Percentiles rank a stretch among this genome's conserved stretches.
Evolutionary conservation across 1,140 invertebrate genomes (phyloP).

Genomic region (Brachystomella parvula): DNA sequence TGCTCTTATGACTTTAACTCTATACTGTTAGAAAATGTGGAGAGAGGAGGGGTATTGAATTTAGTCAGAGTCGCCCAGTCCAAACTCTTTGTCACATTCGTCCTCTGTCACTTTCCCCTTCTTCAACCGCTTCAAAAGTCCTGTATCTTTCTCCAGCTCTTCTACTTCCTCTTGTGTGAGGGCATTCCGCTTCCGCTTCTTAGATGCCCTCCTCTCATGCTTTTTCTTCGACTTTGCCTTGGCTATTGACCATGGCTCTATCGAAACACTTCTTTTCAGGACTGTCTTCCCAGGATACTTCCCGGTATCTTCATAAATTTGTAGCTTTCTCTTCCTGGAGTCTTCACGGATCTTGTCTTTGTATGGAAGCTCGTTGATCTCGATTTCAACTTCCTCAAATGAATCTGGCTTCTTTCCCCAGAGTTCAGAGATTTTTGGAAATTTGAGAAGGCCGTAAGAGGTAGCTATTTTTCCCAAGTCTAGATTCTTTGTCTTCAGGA

Average conservation of each 20-base stretch:
- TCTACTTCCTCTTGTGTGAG: conserved; percentile 68
- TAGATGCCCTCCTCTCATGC: conserved; percentile 51
- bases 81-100: background rate
- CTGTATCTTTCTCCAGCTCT: conserved; percentile 71
- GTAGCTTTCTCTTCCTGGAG: conserved; percentile 61
- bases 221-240: conserved; percentile 63
- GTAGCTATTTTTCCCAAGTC: conserved; percentile 76
- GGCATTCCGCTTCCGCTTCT: conserved; percentile 44
- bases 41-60: no score
- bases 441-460: conserved; percentile 76
- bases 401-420: conserved; percentile 58
- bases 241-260: conserved; percentile 68
- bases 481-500: conserved; percentile 66
- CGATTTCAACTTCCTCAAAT: conserved; percentile 59
- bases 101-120: conserved; percentile 9
- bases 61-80: background rate
- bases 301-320: conserved; percentile 63
- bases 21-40: no score
- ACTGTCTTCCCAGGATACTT: conserved; percentile 57
- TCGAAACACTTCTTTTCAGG: conserved; percentile 51
- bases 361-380: conserved; percentile 70
- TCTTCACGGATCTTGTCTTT: conserved; percentile 72
- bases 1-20: no score
- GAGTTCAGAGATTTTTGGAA: conserved; percentile 92
- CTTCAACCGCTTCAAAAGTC: conserved; percentile 78